These are phyloP conservation scores for Hormiphora californensis DNA, from an alignment of 37 sponge, comb jelly and placozoan species.

Conservation along the genomic window DNA sequence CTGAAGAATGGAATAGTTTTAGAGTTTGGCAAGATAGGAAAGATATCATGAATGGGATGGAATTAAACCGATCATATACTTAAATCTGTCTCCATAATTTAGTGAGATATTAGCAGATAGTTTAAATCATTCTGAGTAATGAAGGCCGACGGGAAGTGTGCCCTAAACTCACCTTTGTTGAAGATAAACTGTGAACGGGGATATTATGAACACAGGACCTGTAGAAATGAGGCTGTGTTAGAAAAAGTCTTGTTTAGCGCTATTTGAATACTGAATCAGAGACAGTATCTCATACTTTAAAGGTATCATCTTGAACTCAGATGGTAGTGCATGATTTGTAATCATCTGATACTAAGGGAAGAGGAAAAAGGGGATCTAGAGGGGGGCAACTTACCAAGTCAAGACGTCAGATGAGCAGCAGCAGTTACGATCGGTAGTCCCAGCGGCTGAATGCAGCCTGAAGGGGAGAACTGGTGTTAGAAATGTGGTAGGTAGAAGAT, in stretches of 20 bases:
- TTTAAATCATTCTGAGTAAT: neutral
- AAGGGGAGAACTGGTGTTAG: no score
- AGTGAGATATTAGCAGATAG: neutral
- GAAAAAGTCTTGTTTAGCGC: neutral
- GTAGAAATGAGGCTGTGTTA: neutral
- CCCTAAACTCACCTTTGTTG: neutral
- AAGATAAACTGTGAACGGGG: neutral
- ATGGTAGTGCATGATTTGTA: constrained; percentile 54
- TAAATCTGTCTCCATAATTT: neutral
- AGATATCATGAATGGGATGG: no score
- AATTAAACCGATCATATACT: no score
- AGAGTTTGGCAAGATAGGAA: no score
- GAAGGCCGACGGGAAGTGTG: neutral
- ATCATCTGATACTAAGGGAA: no score
- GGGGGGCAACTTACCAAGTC: no score
- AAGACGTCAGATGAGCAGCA: no score
- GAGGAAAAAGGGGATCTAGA: no score
- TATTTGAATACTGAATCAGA: neutral
- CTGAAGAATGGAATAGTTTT: no score
- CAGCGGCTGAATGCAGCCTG: no score
- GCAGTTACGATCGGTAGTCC: no score
- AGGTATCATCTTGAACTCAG: neutral
- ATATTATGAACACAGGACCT: neutral
- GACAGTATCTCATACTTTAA: neutral
- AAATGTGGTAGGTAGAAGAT: no score